Evolutionary conservation across 1,140 invertebrate species (phyloP), one percentile per base, ranked within the genome.

Genomic region (Halictus rubicundus): DNA sequence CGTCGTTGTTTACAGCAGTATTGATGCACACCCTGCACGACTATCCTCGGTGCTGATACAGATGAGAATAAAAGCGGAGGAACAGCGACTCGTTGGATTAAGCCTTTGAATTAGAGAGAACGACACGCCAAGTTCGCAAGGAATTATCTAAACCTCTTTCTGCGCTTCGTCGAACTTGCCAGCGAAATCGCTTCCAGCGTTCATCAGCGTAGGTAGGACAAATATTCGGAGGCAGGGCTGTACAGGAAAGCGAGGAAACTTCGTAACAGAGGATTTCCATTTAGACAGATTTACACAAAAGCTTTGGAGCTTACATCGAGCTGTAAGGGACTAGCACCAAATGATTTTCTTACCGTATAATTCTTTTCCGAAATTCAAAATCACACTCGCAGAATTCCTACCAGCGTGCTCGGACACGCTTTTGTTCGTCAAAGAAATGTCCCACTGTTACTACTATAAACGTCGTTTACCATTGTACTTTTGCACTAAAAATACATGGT

Each of bases 191-290:
- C 83, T 84, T 71, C 71, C 57, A 27, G 63, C 78, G 76, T 73
- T 84, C 83, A 83, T 84, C 83, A 80, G 68, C 73, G 71, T 71
- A 61, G 65, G 42, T 69, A 69, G 65, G 42, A 69, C 74, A 69
- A 77, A 69, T 57, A 32, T 70, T 71, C 60, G 73, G 71, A 78
- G 57, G 73, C 66, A 74, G 69, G 71, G 82, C 78, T 60, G 82
- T 70, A 84, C 57, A 78, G 82, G 73, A 78, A 73, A 68, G 72
- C 81, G 82, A 27, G 57, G 66, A 86, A 88, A 88, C 82, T 89
- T 87, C 80, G 72, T 77, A 84, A 89, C 88, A 84, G 84, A 80
- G 76, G 86, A 90, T 91, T 91, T 88, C 88, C 87, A 89, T 91
- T 89, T 88, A 91, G 86, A 89, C 83, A 88, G 86, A 88, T 88